Evolutionary conservation across 1,140 invertebrate genomes (phyloP), one percentile per base, ranked within the genome.

Genomic region (Drosophila sucinea): DNA sequence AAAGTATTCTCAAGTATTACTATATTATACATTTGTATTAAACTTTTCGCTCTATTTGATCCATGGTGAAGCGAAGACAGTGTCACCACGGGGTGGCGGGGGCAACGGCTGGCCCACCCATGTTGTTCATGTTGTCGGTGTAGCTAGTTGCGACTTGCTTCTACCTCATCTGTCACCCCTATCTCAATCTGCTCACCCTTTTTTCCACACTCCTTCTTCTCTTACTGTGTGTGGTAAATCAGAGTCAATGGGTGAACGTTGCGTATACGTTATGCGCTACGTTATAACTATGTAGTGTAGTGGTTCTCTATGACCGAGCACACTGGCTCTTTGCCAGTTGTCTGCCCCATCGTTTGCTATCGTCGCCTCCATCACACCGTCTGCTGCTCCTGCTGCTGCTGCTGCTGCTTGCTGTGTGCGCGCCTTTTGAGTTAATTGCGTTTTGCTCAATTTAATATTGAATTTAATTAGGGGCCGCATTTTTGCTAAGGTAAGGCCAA

Each of bases 361-460:
- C 17, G 29, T 57, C 54, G 67, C 57, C 38, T 35, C 47, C 60
- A 30, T 30, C 55, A 55, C 55, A 55, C 17, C 38, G 64, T 11
- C 38, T 35, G 41, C 73, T 57, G 61, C 60, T 58, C 56, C 63
- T 54, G 54, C 29, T 60, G 56, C 47, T 61, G 67, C 17, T n/a
- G 35, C 51, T 65, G 60, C 40, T 27, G 40, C n/a, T n/a, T 65
- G 74, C 70, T 60, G 47, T 56, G 38, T 70, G 61, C 62, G 71
- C 82, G 82, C 78, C 79, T 87, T 87, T 87, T 79, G 84, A 87
- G 83, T 87, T 90, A 90, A 90, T 90, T 90, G 85, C 85, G 86
- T 90, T 90, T 90, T 85, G 85, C 85, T 90, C 85, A 90, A 90
- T 90, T 90, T 90, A 90, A 90, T 90, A 90, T 90, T 90, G 85